Evolutionary conservation across 2,888 invertebrate genomes (phyloP).

Genomic region (Amphipoea lucens): DNA sequence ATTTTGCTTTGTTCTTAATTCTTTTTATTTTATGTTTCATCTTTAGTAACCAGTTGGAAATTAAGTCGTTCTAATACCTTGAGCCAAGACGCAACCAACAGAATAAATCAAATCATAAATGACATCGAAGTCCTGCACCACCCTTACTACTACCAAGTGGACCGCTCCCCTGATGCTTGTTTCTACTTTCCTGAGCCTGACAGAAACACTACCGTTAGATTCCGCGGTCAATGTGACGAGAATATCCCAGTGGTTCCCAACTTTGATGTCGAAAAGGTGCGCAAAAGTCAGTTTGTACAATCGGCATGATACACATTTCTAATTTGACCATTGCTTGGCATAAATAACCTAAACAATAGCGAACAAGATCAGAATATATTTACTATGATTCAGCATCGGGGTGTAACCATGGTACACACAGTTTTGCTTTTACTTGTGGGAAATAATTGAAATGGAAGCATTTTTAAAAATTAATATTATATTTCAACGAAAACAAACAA

Average conservation of each 20-base stretch:
- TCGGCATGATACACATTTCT: not conserved
- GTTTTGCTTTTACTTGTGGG: too few species aligned
- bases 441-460: too few species aligned
- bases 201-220: constrained; percentile 40
- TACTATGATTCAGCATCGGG: not conserved
- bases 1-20: too few species aligned
- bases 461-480: too few species aligned
- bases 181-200: constrained; percentile 65
- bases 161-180: constrained; percentile 68
- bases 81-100: constrained; percentile 57
- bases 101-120: constrained; percentile 69
- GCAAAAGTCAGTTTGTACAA: not conserved
- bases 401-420: not conserved
- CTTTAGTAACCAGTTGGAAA: constrained; percentile 79
- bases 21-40: not conserved
- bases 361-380: not conserved
- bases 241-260: constrained; percentile 48
- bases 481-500: too few species aligned
- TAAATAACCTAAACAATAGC: too few species aligned
- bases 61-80: constrained; percentile 73
- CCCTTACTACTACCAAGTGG: constrained; percentile 70
- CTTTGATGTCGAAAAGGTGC: constrained; percentile 47
- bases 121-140: constrained; percentile 70
- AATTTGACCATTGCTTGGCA: not conserved
- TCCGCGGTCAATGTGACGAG: constrained; percentile 60